A percentile compares a stretch with the other conserved stretches of the same genome.
These are phyloP conservation scores for Eupithecia pulchellata DNA, from an alignment of 2,888 invertebrate species.

Conservation along the genomic window DNA sequence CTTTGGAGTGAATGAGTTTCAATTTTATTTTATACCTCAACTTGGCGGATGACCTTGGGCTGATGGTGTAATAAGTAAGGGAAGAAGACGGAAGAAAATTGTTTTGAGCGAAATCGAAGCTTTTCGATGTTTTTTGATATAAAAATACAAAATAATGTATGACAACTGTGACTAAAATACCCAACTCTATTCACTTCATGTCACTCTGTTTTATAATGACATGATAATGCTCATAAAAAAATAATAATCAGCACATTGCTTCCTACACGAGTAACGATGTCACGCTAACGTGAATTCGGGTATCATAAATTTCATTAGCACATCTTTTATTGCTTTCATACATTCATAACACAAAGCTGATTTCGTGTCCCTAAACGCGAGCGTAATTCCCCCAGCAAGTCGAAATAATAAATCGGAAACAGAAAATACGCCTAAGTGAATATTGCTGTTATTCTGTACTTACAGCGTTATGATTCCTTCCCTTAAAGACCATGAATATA, in stretches of 20 bases:
- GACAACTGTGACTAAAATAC: neutral
- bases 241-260: constrained; percentile 6
- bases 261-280: neutral
- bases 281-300: constrained; percentile 17
- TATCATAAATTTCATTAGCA: constrained; percentile 31
- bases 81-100: constrained; percentile 22
- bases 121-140: constrained; percentile 6
- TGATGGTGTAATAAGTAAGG: constrained; percentile 25
- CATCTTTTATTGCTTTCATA: constrained; percentile 18
- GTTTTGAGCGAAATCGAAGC: constrained; percentile 15
- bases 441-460: constrained; percentile 71
- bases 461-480: constrained; percentile 73
- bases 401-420: constrained; percentile 51
- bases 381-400: constrained; percentile 33
- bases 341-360: constrained; percentile 25
- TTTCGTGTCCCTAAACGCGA: constrained; percentile 30
- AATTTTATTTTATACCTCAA: constrained; percentile 22
- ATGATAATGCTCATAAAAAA: neutral
- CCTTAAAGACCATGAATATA: constrained; percentile 79
- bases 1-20: constrained; percentile 33
- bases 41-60: constrained; percentile 31
- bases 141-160: too few relatives aligned
- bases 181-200: neutral
- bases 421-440: constrained; percentile 74
- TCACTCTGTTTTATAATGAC: neutral